Conservation (phyloP, 2,888 invertebrate species). For the Pollenia angustigena region DNA sequence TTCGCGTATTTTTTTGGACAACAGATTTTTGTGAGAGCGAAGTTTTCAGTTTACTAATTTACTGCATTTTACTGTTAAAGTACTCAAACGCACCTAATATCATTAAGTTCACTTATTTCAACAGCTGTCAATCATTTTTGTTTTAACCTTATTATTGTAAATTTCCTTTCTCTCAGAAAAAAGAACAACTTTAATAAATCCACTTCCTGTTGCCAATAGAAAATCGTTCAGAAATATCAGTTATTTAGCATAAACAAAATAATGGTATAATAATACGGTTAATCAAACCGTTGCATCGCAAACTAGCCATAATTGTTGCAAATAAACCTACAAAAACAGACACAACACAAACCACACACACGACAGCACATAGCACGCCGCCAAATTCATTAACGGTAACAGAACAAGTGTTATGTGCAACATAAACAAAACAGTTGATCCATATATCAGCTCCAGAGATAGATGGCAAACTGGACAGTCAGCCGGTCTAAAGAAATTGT, state of each 20-base stretch:
- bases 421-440: slow-evolving; percentile 45
- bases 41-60: too few species aligned
- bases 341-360: slow-evolving; percentile 10
- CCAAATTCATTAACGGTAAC: slow-evolving; percentile 67
- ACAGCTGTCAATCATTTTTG: slow-evolving; percentile 19
- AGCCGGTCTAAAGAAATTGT: slow-evolving; percentile 21
- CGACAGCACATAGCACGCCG: slow-evolving; percentile 33
- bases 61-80: too few species aligned
- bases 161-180: slow-evolving; percentile 48
- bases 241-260: slow-evolving; percentile 52
- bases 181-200: slow-evolving; percentile 27
- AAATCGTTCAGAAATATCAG: slow-evolving; percentile 10
- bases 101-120: background rate
- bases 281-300: slow-evolving; percentile 59
- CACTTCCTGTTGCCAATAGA: slow-evolving; percentile 55
- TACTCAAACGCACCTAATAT: too few species aligned
- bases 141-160: background rate
- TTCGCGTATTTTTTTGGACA: too few species aligned
- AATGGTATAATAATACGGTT: slow-evolving; percentile 21
- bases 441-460: slow-evolving; percentile 20
- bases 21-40: too few species aligned
- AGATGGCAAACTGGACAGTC: background rate
- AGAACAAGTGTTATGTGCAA: slow-evolving; percentile 64
- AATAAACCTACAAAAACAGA: slow-evolving; percentile 27
- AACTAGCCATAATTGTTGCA: slow-evolving; percentile 39